A percentile compares a stretch with the other conserved stretches of the same genome.
These are phyloP conservation scores for Pongo pygmaeus DNA, from an alignment of 2,113 vertebrate genomes.

Conservation along the genomic window DNA sequence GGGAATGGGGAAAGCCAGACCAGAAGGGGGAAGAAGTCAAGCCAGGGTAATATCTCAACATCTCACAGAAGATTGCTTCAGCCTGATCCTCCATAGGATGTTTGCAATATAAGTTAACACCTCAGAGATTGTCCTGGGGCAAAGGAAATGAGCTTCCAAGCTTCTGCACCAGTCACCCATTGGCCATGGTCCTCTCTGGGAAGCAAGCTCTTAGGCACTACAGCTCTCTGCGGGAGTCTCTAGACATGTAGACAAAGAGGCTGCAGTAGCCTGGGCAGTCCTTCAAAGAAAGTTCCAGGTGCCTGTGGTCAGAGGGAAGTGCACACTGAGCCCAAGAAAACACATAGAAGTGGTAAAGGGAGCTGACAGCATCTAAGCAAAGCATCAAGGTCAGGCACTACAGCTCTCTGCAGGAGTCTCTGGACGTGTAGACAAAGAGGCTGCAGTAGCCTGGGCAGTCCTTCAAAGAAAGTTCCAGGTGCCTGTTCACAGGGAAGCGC, in stretches of 20 bases:
- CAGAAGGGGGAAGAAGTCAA: background rate
- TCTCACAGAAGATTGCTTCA: background rate
- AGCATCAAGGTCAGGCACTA: background rate
- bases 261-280: background rate
- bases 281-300: background rate
- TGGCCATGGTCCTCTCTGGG: background rate
- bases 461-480: background rate
- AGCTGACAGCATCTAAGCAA: background rate
- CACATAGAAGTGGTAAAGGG: background rate
- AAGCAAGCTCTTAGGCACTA: rapidly evolving
- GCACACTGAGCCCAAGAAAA: background rate
- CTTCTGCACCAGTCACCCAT: background rate
- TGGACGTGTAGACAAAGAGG: background rate
- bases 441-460: background rate
- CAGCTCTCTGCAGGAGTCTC: background rate
- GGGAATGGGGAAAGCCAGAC: background rate
- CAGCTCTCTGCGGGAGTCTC: background rate
- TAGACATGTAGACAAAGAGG: background rate
- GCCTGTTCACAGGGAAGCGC: background rate
- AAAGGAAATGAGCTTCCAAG: background rate
- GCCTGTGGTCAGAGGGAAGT: background rate
- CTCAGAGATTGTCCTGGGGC: background rate
- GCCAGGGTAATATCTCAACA: background rate
- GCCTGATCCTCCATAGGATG: background rate
- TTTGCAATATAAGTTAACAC: background rate